Base-by-base conservation (phyloP, 2,888 invertebrate genomes). In the Oscheius sp. region DNA sequence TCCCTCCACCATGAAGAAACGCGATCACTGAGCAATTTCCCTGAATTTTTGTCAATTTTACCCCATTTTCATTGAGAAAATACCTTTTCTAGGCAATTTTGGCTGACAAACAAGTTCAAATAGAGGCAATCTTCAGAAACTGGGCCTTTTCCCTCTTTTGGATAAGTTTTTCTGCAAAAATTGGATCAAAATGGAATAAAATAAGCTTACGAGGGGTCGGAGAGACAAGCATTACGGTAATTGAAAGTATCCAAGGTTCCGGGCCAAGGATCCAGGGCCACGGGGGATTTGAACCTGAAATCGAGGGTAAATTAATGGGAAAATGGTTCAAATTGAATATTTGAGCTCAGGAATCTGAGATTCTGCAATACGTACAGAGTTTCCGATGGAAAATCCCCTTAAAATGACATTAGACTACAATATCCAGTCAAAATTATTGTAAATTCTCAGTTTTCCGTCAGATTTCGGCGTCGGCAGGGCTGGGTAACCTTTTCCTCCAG, bases 151-250 rank as follows among this genome's bases (percentile, higher is more conserved):
- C 53, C 52, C 13, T 53, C 61, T 13, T 35, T 55, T 29, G 59
- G 69, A 43, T 72, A 76, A 0, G 75, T 74, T 35, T 45, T 69
- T 41, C 76, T 76, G 64, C n/a, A 73, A 69, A 7, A 46, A n/a
- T 0, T 2, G 16, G 46, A 5, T 46, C 2, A 21, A 9, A 21
- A 25, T 7, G 16, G 13, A n/a, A 3, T 27, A 59, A 45, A 16
- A 16, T 23, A 18, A 49, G 52, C 56, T 59, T 49, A 76, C 75
- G 7, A 12, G 23, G 69, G 23, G 75, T 77, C 70, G 12, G 75
- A 75, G 74, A 74, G 53, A 72, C 79, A 81, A 6, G 78, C 80
- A 21, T 72, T 41, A n/a, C 71, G 70, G 53, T 78, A 78, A n/a
- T 68, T 52, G 21, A 75, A 75, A n/a, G 78, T 73, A 46, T 78